These are phyloP conservation scores for Falcaria lacertinaria DNA, from an alignment of 2,888 invertebrate genomes.

Conservation along the genomic window DNA sequence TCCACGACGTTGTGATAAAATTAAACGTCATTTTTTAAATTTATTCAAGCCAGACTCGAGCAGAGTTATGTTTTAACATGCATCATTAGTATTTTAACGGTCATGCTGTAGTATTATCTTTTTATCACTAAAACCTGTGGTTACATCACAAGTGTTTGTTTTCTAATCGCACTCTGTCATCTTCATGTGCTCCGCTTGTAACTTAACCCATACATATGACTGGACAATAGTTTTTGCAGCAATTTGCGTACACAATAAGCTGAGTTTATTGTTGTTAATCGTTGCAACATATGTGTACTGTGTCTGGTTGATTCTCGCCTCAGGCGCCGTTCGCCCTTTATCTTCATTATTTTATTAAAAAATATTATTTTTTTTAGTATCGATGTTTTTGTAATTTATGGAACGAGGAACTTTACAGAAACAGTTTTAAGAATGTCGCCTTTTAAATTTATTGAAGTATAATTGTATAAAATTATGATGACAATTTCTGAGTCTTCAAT, in stretches of 20 bases:
- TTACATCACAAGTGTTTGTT: too few species aligned
- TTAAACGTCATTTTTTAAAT: too few species aligned
- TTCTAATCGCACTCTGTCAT: not conserved
- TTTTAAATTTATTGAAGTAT: not conserved
- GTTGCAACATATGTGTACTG: constrained; percentile 57
- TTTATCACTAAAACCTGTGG: too few species aligned
- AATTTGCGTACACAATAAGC: constrained; percentile 61
- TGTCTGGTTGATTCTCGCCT: constrained; percentile 47
- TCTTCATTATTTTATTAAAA: constrained; percentile 15
- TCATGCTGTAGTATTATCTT: too few species aligned
- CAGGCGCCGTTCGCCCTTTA: constrained; percentile 28
- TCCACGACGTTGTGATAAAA: too few species aligned
- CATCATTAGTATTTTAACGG: too few species aligned
- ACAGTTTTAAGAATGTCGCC: not conserved
- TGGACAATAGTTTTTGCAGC: constrained; percentile 48
- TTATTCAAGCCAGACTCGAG: too few species aligned
- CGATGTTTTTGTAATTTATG: not conserved
- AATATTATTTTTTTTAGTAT: not conserved
- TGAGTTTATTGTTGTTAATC: constrained; percentile 34
- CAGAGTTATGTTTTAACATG: too few species aligned
- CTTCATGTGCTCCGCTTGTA: constrained; percentile 1
- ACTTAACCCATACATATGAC: constrained; percentile 16
- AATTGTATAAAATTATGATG: not conserved
- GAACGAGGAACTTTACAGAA: not conserved
- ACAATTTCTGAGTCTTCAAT: too few species aligned